Conservation (phyloP, 2,113 vertebrate species). For the Pteronura brasiliensis region DNA sequence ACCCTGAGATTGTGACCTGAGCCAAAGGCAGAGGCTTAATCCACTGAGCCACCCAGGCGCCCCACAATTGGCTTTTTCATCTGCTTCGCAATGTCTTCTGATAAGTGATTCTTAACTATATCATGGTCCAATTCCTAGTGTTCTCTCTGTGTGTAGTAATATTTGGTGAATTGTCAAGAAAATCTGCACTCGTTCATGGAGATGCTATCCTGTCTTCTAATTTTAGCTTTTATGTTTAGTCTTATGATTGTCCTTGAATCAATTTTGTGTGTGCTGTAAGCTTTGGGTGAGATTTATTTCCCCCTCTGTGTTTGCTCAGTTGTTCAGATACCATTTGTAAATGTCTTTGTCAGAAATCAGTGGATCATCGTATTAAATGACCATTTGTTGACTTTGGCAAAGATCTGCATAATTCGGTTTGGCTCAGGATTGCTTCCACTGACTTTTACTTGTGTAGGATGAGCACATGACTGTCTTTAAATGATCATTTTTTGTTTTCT, state of each 20-base stretch:
- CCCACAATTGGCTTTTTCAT: background rate
- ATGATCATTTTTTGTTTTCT: background rate
- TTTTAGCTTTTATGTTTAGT: background rate
- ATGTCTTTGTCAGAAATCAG: background rate
- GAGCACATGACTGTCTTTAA: background rate
- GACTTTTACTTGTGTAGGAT: background rate
- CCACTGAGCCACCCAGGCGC: too few relatives aligned
- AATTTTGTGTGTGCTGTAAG: background rate
- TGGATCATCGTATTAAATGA: background rate
- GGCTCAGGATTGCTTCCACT: background rate
- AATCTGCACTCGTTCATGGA: background rate
- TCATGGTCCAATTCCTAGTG: background rate
- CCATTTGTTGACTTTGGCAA: background rate
- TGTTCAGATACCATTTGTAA: background rate
- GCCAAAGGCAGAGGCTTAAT: too few relatives aligned
- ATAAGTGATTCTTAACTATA: background rate
- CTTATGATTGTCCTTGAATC: background rate
- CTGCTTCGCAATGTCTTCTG: background rate
- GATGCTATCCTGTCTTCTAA: background rate
- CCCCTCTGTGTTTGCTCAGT: background rate
- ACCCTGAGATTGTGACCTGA: too few relatives aligned
- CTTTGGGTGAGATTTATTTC: background rate
- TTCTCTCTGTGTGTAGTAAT: background rate
- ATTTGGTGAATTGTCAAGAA: background rate
- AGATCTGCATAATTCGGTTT: background rate